Percentiles rank a stretch among this genome's conserved stretches.
Conservation (phyloP, 2,888 invertebrate genomes). For the Nephrotoma flavescens region DNA sequence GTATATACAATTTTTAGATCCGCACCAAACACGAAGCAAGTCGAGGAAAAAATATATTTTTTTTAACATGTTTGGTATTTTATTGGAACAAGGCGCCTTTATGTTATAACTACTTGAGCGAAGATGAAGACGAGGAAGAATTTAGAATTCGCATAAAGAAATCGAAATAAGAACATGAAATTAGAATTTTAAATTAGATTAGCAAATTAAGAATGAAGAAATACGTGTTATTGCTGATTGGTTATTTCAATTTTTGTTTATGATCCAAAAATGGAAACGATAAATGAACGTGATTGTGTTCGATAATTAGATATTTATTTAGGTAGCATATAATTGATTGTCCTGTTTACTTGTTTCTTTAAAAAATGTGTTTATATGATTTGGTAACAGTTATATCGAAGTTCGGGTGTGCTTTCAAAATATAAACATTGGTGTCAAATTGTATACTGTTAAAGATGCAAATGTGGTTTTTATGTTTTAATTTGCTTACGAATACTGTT, state of each 20-base stretch:
- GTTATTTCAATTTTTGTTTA: background rate
- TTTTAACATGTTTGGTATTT: background rate
- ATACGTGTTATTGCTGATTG: background rate
- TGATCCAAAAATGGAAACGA: background rate
- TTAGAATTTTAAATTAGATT: background rate
- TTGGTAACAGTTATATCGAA: too few relatives aligned
- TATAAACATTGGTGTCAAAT: too few relatives aligned
- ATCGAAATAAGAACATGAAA: background rate
- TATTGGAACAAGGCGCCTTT: background rate
- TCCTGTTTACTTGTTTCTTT: background rate
- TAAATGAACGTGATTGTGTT: background rate
- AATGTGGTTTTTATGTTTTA: too few relatives aligned
- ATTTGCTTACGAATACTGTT: too few relatives aligned
- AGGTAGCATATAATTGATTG: background rate
- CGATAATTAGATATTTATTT: background rate
- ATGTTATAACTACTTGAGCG: background rate
- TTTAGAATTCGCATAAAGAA: background rate
- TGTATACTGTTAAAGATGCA: too few relatives aligned
- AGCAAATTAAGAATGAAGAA: background rate
- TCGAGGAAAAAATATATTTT: background rate
- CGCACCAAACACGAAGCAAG: background rate
- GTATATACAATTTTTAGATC: background rate
- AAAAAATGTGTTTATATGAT: too few relatives aligned
- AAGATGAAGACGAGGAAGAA: background rate
- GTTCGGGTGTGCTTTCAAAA: too few relatives aligned